These are phyloP conservation scores for Dromiciops gliroides DNA, from an alignment of 2,113 vertebrate species.

Conservation along the genomic window DNA sequence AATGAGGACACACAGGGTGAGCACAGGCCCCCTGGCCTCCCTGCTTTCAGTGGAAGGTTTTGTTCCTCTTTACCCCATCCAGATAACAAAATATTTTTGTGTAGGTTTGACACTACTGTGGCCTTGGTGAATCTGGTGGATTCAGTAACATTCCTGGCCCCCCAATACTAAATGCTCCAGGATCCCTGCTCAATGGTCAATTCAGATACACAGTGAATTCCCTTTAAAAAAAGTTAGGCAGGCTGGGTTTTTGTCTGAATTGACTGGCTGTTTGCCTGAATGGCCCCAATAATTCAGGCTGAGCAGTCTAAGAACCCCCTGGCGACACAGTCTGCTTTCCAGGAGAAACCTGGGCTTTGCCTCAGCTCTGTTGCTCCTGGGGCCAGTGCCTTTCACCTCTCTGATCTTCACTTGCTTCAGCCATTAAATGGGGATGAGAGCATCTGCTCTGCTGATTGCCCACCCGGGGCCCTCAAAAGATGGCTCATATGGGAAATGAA, in stretches of 20 bases:
- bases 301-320: background rate
- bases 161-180: background rate
- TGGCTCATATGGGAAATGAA: background rate
- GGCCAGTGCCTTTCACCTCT: too few relatives aligned
- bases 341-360: background rate
- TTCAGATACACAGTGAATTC: constrained; percentile 19
- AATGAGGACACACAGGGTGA: background rate
- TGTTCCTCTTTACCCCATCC: background rate
- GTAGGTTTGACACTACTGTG: background rate
- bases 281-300: constrained; percentile 26
- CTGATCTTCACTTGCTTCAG: background rate
- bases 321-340: background rate
- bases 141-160: background rate
- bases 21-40: background rate
- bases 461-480: background rate
- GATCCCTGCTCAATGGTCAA: background rate
- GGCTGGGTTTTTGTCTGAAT: constrained; percentile 42
- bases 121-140: background rate
- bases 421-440: background rate
- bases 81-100: background rate
- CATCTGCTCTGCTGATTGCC: background rate
- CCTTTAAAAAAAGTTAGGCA: background rate
- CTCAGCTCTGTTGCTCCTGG: background rate
- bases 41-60: background rate
- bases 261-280: constrained; percentile 27